A percentile compares a stretch with the other conserved stretches of the same genome.
Conservation (phyloP, 23 tunicate genomes). For the Halocynthia aurantium region DNA sequence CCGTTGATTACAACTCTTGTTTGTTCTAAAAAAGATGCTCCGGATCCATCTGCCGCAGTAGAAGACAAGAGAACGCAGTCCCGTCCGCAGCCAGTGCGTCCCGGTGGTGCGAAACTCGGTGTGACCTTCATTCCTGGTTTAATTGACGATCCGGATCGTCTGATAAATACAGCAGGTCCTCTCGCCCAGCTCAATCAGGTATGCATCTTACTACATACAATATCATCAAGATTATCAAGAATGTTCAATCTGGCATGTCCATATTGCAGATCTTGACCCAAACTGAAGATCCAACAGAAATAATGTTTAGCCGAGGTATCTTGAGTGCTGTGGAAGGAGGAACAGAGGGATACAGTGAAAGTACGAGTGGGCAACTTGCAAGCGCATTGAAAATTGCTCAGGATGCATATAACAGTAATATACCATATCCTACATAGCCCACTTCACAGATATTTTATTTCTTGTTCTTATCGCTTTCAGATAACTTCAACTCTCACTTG, state of each 20-base stretch:
- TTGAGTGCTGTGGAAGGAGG: constrained; percentile 1
- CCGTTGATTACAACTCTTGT: no score
- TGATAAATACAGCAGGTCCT: constrained; percentile 52
- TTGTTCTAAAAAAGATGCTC: not conserved
- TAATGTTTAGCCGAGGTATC: constrained; percentile 50
- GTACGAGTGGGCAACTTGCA: constrained; percentile 33
- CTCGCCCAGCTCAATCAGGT: constrained; percentile 62
- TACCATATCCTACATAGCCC: not conserved
- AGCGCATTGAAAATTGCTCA: constrained; percentile 27
- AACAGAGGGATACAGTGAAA: constrained; percentile 39
- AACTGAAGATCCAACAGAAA: constrained; percentile 39
- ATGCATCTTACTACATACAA: not conserved
- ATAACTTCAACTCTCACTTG: not conserved
- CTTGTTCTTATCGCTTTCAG: not conserved
- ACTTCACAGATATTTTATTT: not conserved
- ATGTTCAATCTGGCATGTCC: no score
- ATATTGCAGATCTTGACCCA: constrained; percentile 42
- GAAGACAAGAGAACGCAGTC: not conserved
- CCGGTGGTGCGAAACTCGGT: constrained; percentile 85
- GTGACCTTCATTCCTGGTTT: constrained; percentile 84
- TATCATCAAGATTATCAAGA: no score
- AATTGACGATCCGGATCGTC: constrained; percentile 46
- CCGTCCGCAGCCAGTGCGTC: constrained; percentile 37
- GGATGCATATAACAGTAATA: constrained; percentile 40
- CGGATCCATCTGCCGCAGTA: constrained; percentile 2